A percentile compares a stretch with the other conserved stretches of the same genome.
Conservation (phyloP, 2,113 vertebrate genomes). For the human (Homo sapiens) region DNA sequence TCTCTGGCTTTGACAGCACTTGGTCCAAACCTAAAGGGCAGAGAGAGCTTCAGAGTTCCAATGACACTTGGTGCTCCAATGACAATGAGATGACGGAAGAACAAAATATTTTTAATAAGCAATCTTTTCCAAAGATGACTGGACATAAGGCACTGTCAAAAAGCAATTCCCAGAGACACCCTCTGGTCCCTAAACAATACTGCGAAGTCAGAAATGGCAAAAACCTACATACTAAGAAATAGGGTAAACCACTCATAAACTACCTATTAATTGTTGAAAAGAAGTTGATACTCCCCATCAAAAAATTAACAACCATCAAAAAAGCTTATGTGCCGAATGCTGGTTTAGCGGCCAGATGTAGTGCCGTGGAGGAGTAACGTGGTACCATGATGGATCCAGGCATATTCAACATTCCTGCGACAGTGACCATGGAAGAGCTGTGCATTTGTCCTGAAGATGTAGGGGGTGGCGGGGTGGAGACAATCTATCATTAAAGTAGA, state of each 20-base stretch:
- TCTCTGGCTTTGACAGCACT: background rate
- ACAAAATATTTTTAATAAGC: background rate
- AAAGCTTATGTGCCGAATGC: background rate
- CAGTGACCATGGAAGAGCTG: background rate
- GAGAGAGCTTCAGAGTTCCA: background rate
- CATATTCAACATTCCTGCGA: background rate
- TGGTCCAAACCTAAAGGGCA: conserved; percentile 16
- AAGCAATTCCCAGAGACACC: conserved; percentile 22
- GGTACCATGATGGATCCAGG: background rate
- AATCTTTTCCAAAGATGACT: background rate
- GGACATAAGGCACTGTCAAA: conserved; percentile 31
- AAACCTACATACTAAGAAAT: conserved; percentile 8
- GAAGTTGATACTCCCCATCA: background rate
- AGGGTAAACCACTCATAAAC: background rate
- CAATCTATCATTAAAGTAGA: conserved; percentile 42
- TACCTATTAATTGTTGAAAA: background rate
- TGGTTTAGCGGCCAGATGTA: background rate
- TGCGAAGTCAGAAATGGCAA: background rate
- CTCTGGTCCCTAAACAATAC: background rate
- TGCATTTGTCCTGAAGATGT: background rate
- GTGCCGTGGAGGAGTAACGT: background rate
- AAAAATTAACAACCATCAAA: conserved; percentile 16
- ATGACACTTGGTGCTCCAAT: background rate
- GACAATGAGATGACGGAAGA: background rate
- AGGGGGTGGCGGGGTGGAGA: too few species aligned